Conservation (phyloP, 2,113 vertebrate genomes). For the Athene cunicularia region DNA sequence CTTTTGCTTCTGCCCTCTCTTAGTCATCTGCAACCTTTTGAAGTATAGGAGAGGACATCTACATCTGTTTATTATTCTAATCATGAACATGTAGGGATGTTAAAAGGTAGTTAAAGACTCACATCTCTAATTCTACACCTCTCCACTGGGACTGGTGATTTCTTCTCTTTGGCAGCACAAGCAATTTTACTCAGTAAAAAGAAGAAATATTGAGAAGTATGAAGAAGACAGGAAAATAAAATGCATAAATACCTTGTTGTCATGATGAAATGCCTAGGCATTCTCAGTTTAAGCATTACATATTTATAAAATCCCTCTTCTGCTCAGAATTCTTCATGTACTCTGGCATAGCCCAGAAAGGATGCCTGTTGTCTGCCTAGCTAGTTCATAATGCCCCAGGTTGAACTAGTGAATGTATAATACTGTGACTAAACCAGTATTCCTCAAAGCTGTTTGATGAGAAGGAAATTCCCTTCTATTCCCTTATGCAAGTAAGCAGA, state of each 20-base stretch:
- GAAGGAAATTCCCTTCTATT: not conserved
- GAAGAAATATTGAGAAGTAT: not conserved
- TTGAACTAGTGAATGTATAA: not conserved
- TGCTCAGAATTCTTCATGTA: not conserved
- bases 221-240: not conserved
- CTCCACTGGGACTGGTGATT: not conserved
- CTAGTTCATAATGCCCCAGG: not conserved
- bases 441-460: not conserved
- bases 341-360: not conserved
- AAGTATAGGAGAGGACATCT: not conserved
- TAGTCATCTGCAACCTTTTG: not conserved
- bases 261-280: not conserved
- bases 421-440: not conserved
- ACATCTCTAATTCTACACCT: not conserved
- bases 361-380: not conserved
- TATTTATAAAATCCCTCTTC: not conserved
- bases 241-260: not conserved
- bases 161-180: not conserved
- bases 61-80: not conserved
- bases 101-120: not conserved
- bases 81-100: not conserved
- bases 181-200: not conserved
- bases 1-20: not conserved
- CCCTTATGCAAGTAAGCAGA: not conserved
- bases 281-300: not conserved